Percentiles rank a stretch among this genome's conserved stretches.
These are phyloP conservation scores for Pituophis catenifer DNA, from an alignment of 2,113 vertebrate species.

Conservation along the genomic window DNA sequence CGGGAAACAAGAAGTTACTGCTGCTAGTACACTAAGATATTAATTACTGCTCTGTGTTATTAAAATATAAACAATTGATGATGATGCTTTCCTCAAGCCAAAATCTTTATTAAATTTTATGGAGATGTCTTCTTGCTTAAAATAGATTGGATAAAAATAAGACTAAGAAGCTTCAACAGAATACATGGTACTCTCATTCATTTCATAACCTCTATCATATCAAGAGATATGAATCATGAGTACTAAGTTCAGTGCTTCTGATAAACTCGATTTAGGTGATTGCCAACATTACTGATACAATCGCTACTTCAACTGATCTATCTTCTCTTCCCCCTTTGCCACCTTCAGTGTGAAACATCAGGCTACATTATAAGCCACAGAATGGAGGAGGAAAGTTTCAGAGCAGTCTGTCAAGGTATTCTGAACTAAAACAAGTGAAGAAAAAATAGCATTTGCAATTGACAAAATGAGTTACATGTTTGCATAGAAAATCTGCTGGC, in stretches of 20 bases:
- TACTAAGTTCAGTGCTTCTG: background rate
- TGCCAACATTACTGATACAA: background rate
- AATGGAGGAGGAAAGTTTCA: background rate
- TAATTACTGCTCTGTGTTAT: conserved; percentile 18
- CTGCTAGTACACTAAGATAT: background rate
- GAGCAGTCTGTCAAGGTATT: background rate
- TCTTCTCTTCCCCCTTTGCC: background rate
- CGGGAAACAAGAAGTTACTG: background rate
- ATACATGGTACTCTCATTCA: background rate
- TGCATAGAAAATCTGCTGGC: background rate
- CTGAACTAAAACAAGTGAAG: background rate
- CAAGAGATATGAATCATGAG: background rate
- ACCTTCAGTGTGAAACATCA: background rate
- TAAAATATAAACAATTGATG: background rate
- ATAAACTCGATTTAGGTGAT: background rate
- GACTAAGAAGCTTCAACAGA: background rate
- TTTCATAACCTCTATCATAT: background rate
- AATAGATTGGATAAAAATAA: background rate
- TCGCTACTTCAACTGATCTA: background rate
- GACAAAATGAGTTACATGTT: background rate
- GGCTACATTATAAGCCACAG: background rate
- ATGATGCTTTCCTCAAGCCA: conserved; percentile 2
- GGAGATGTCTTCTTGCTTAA: background rate
- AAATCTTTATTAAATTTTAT: background rate
- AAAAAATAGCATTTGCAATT: background rate